A percentile compares a stretch with the other conserved stretches of the same genome.
These are phyloP conservation scores for Cyrtonyx montezumae DNA, from an alignment of 2,113 vertebrate species.

Conservation along the genomic window DNA sequence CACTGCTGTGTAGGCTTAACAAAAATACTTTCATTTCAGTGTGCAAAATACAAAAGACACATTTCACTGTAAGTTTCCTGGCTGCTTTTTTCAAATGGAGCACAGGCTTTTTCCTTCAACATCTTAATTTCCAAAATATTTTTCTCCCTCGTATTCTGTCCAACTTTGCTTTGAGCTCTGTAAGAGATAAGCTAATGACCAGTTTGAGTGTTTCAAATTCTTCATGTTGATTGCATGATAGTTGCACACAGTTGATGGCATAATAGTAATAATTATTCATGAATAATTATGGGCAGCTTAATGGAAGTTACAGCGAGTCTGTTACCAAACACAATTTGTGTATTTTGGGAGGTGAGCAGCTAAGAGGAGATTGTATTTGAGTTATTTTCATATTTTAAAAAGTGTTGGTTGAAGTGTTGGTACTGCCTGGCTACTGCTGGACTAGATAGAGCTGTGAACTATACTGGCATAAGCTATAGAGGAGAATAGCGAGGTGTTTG, in stretches of 20 bases:
- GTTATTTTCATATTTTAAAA: not conserved
- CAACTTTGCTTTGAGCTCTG: not conserved
- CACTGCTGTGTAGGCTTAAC: not conserved
- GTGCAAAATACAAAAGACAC: accelerated
- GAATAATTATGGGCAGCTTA: not conserved
- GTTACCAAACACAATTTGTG: not conserved
- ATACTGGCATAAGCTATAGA: accelerated
- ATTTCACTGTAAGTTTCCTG: accelerated
- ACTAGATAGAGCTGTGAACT: accelerated
- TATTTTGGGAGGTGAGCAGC: accelerated
- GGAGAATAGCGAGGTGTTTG: no score
- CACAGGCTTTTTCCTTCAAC: accelerated
- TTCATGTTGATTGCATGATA: accelerated
- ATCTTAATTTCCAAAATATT: not conserved
- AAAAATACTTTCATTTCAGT: accelerated
- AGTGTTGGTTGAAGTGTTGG: accelerated
- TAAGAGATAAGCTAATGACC: not conserved
- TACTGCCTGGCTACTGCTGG: not conserved
- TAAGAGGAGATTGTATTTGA: not conserved
- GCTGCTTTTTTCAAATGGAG: not conserved
- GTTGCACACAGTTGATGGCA: accelerated
- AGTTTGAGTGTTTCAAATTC: not conserved
- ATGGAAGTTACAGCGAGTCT: not conserved
- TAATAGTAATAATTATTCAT: not conserved
- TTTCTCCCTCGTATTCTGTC: accelerated